These are phyloP conservation scores for Drosophila sechellia DNA, from an alignment of 1,140 invertebrate species.

Conservation along the genomic window DNA sequence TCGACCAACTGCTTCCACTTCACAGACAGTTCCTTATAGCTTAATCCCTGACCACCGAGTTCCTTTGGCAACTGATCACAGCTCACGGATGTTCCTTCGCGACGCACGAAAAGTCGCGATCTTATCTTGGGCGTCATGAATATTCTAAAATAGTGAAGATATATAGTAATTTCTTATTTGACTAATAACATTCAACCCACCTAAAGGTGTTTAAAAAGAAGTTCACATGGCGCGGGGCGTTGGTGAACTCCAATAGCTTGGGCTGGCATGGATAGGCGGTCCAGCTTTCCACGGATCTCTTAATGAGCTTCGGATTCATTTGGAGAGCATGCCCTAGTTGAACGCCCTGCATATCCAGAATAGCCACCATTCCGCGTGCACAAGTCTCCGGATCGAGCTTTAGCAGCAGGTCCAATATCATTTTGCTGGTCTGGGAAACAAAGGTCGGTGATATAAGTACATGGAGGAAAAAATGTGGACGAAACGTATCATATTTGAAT, in stretches of 20 bases:
- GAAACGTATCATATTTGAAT: too few species aligned
- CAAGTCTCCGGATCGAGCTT: conserved; percentile 85
- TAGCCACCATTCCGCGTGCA: conserved; percentile 86
- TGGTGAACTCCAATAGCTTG: conserved; percentile 89
- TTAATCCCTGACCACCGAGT: conserved; percentile 86
- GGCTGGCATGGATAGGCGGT: conserved; percentile 90
- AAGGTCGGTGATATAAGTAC: not conserved
- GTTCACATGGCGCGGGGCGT: conserved; percentile 89
- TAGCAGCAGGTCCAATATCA: conserved; percentile 86
- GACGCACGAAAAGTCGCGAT: conserved; percentile 85
- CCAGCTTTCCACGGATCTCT: conserved; percentile 87
- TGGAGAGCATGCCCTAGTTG: conserved; percentile 87
- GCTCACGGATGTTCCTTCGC: conserved; percentile 83
- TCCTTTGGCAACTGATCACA: conserved; percentile 86
- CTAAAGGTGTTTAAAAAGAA: conserved; percentile 89
- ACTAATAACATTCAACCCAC: conserved; percentile 42
- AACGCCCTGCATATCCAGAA: conserved; percentile 87
- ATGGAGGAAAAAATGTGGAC: too few species aligned
- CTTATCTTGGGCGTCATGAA: conserved; percentile 90
- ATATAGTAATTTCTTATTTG: not conserved
- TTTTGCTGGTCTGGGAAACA: conserved; percentile 84
- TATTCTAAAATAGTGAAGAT: conserved; percentile 34
- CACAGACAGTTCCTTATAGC: conserved; percentile 85
- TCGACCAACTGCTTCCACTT: conserved; percentile 86
- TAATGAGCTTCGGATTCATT: conserved; percentile 86